Evolutionary conservation across 2,113 vertebrate species (phyloP).

Genomic region (Scartelaos histophorus): DNA sequence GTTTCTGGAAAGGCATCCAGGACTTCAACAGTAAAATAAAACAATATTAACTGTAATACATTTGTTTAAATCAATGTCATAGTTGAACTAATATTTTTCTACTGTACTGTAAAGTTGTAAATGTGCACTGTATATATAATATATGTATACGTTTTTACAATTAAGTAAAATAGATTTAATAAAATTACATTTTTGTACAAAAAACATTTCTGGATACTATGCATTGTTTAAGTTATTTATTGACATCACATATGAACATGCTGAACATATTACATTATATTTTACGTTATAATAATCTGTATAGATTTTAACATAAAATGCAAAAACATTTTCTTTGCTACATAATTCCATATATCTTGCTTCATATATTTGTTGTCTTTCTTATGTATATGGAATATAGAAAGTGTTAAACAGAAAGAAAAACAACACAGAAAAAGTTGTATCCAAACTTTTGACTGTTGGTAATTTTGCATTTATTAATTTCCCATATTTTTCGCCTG

Average conservation of each 20-base stretch:
- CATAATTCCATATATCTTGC: too few species aligned
- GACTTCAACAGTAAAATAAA: neutral
- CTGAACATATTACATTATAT: too few species aligned
- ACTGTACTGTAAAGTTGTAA: neutral
- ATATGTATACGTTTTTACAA: neutral
- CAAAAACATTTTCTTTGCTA: too few species aligned
- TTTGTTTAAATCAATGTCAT: neutral
- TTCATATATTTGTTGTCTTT: neutral
- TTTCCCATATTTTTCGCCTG: neutral
- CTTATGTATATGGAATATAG: neutral
- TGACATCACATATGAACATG: too few species aligned
- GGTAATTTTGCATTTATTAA: neutral
- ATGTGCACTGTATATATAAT: neutral
- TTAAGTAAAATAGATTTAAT: neutral
- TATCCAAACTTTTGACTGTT: neutral
- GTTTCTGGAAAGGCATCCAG: neutral
- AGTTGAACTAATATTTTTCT: neutral
- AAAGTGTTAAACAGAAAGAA: too few species aligned
- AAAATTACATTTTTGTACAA: slow-evolving; percentile 1
- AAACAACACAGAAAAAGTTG: too few species aligned
- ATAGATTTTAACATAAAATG: too few species aligned
- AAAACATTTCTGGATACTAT: neutral
- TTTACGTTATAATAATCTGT: too few species aligned
- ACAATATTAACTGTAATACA: neutral
- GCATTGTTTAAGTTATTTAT: too few species aligned